A percentile compares a stretch with the other conserved stretches of the same genome.
Evolutionary conservation across 2,113 vertebrate genomes (phyloP).

Genomic region (Xyrauchen texanus): DNA sequence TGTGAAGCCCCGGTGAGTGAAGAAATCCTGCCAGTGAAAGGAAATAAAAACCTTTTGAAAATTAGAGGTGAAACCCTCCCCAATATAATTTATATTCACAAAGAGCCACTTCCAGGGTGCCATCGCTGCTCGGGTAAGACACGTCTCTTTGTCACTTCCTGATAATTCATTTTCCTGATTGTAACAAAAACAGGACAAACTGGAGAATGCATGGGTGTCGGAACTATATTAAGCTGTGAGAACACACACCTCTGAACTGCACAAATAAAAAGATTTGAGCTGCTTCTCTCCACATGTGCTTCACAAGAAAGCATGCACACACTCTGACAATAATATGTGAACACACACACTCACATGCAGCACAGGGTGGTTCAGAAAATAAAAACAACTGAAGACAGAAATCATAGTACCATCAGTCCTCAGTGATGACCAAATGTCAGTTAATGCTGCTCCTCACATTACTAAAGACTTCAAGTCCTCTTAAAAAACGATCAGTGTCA

Average conservation of each 20-base stretch:
- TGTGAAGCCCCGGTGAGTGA: background rate
- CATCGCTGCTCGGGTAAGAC: constrained; percentile 26
- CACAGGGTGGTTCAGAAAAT: background rate
- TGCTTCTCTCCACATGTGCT: constrained; percentile 9
- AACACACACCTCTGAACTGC: constrained; percentile 18
- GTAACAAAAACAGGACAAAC: constrained; percentile 16
- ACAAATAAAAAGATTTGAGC: constrained; percentile 27
- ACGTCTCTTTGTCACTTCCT: constrained; percentile 44
- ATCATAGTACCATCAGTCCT: background rate
- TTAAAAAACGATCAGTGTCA: constrained; percentile 40
- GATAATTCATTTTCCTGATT: constrained; percentile 46
- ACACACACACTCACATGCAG: constrained; percentile 11
- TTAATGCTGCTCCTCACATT: constrained; percentile 1
- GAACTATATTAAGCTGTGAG: constrained; percentile 23
- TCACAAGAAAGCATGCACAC: constrained; percentile 26
- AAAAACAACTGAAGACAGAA: constrained; percentile 12
- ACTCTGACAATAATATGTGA: background rate
- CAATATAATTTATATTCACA: constrained; percentile 52
- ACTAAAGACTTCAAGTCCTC: constrained; percentile 6
- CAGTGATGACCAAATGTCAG: background rate
- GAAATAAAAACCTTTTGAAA: constrained; percentile 50
- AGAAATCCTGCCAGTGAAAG: constrained; percentile 42
- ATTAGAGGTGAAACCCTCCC: constrained; percentile 31
- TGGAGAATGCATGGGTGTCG: constrained; percentile 21
- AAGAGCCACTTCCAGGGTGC: constrained; percentile 41